Evolutionary conservation across 2,888 invertebrate genomes (phyloP).

Genomic region (Xanthia togata): DNA sequence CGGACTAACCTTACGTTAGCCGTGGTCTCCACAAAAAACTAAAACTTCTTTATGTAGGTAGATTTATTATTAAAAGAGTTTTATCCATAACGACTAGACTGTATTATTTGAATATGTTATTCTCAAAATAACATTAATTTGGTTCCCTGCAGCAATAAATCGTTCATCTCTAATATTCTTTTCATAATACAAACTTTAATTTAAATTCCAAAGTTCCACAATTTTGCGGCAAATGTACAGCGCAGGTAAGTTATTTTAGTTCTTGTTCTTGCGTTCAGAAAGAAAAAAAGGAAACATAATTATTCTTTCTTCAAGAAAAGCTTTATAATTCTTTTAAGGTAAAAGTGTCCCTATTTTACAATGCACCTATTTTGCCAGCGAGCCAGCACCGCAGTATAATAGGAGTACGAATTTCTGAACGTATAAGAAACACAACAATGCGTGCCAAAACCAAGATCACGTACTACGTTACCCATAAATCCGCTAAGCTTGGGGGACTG

Average conservation of each 20-base stretch:
- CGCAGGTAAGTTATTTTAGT: slow-evolving; percentile 43
- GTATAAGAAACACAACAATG: too few relatives aligned
- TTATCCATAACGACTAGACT: not conserved
- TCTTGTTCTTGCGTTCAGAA: slow-evolving; percentile 27
- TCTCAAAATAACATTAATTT: slow-evolving; percentile 22
- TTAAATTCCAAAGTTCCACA: slow-evolving; percentile 53
- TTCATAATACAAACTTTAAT: slow-evolving; percentile 59
- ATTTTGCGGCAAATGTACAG: slow-evolving; percentile 42
- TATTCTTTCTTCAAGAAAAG: slow-evolving; percentile 11
- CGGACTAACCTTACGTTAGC: too few relatives aligned
- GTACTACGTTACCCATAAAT: too few relatives aligned
- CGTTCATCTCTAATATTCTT: slow-evolving; percentile 38
- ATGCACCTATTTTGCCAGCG: too few relatives aligned
- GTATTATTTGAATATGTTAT: not conserved
- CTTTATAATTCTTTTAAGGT: not conserved
- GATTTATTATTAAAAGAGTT: not conserved
- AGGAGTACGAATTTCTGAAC: too few relatives aligned
- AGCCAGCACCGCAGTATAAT: too few relatives aligned
- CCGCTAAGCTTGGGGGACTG: too few relatives aligned
- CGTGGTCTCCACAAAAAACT: too few relatives aligned
- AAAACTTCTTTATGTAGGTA: not conserved
- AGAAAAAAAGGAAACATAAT: slow-evolving; percentile 24
- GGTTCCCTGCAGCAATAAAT: slow-evolving; percentile 36
- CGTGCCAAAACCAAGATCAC: too few relatives aligned
- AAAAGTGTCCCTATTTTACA: not conserved